Percentiles rank a stretch among this genome's conserved stretches.
These are phyloP conservation scores for Drosophila guanche DNA, from an alignment of 1,140 invertebrate genomes.

Conservation along the genomic window DNA sequence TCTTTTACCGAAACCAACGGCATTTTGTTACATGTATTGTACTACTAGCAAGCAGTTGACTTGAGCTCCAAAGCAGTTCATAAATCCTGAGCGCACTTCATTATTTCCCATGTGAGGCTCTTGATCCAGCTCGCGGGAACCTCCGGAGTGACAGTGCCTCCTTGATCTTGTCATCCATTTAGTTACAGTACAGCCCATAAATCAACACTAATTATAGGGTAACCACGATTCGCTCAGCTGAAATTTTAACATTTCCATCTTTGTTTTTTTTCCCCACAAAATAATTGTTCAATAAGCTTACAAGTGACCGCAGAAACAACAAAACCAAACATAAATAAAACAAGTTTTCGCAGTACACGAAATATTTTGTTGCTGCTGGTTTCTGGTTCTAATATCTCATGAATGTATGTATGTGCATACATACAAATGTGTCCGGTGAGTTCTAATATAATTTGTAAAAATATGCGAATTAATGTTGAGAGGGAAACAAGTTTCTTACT, in stretches of 20 bases:
- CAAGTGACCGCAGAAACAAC: constrained; percentile 37
- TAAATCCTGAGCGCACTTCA: too few relatives aligned
- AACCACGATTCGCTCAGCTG: not conserved
- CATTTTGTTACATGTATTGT: too few relatives aligned
- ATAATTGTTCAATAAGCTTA: constrained; percentile 76
- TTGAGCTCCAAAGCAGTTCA: too few relatives aligned
- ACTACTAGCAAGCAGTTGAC: too few relatives aligned
- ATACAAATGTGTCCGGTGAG: constrained; percentile 10
- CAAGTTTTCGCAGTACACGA: constrained; percentile 72
- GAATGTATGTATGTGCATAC: constrained; percentile 30
- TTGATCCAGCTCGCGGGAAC: too few relatives aligned
- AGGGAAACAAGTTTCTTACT: constrained; percentile 67
- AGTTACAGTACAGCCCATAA: too few relatives aligned
- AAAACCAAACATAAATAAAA: constrained; percentile 50
- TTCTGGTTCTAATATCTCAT: constrained; percentile 51
- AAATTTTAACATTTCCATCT: constrained; percentile 5
- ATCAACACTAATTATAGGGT: too few relatives aligned
- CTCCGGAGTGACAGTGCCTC: too few relatives aligned
- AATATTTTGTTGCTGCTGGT: constrained; percentile 50
- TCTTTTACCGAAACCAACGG: too few relatives aligned
- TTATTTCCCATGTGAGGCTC: too few relatives aligned
- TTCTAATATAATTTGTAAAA: constrained; percentile 80
- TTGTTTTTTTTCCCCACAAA: constrained; percentile 48
- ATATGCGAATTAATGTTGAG: constrained; percentile 78
- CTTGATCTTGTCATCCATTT: too few relatives aligned